These are phyloP conservation scores for Papilio demoleus DNA, from an alignment of 2,888 invertebrate species.

Conservation along the genomic window DNA sequence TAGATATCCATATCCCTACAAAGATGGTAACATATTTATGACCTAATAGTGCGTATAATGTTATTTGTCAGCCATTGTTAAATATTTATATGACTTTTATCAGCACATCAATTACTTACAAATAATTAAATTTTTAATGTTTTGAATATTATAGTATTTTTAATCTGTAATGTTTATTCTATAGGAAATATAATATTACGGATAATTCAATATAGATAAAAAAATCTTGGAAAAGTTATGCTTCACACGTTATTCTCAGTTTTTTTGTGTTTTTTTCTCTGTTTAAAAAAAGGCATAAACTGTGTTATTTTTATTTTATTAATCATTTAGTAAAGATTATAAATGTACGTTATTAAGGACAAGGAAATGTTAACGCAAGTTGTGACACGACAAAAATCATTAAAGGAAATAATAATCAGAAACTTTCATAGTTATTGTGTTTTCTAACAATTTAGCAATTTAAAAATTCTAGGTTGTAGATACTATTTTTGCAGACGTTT, in stretches of 20 bases:
- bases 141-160: too few relatives aligned
- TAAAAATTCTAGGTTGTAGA: conserved; percentile 31
- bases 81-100: conserved; percentile 12
- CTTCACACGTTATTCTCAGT: neutral
- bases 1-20: neutral
- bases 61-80: conserved; percentile 1
- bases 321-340: too few relatives aligned
- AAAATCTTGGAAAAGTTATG: neutral
- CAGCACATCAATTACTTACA: conserved; percentile 11
- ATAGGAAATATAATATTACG: neutral
- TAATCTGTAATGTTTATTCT: conserved; percentile 9
- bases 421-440: conserved; percentile 22
- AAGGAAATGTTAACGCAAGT: too few relatives aligned
- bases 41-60: conserved; percentile 17
- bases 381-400: too few relatives aligned
- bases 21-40: conserved; percentile 8
- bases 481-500: conserved; percentile 34
- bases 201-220: neutral
- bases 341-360: too few relatives aligned
- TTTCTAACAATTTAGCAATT: conserved; percentile 30
- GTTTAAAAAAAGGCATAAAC: too few relatives aligned
- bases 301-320: too few relatives aligned
- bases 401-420: neutral
- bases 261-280: too few relatives aligned
- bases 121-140: too few relatives aligned